Base-by-base conservation (phyloP, 2,797 vertebrate species). In the Brotula barbata region DNA sequence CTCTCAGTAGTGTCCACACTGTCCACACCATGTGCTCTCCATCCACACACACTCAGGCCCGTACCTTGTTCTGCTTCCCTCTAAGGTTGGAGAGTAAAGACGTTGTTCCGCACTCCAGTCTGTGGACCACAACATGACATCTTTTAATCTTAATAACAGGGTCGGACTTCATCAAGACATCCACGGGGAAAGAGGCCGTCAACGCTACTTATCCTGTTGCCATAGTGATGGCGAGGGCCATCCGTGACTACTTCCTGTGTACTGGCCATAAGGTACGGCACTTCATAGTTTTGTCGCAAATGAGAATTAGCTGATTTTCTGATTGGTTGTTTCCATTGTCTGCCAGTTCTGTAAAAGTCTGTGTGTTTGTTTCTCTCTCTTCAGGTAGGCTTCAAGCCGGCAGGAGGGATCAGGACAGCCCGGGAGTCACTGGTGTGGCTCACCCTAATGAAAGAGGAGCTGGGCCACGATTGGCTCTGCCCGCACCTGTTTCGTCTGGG, bases 81-180 rank as follows among this genome's bases (percentile, higher is more conserved):
- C 6, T 12, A 33, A 33, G 31, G 31, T 11, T 33, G 31, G 31
- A 33, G 31, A 33, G 6, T 33, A 11, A 11, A 11, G 6, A 33
- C 6, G 31, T 33, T 6, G n/a, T n/a, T n/a, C n/a, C n/a, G n/a
- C n/a, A n/a, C 8, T 42, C 7, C 22, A 1, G 6, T 52, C 0
- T 15, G 64, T 61, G 44, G 47, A 73, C 22, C 19, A 34, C 20
- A n/a, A 28, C 14, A 17, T 64, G 33, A 55, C 41, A 28, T 43
- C 16, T 69, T 28, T 55, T 64, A 25, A 14, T 36, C 34, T 39
- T 43, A 21, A 28, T 61, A 52, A 64, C 88, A 98, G 97, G 96
- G 74, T 96, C 96, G 6, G 96, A 98, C 91, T 99, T 99, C 85
- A 98, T 98, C 84, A 99, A 99, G 88, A 98, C 96, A 0, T 99